These are phyloP conservation scores for Sciurus vulgaris DNA, from an alignment of 2,797 vertebrate genomes.

Conservation along the genomic window DNA sequence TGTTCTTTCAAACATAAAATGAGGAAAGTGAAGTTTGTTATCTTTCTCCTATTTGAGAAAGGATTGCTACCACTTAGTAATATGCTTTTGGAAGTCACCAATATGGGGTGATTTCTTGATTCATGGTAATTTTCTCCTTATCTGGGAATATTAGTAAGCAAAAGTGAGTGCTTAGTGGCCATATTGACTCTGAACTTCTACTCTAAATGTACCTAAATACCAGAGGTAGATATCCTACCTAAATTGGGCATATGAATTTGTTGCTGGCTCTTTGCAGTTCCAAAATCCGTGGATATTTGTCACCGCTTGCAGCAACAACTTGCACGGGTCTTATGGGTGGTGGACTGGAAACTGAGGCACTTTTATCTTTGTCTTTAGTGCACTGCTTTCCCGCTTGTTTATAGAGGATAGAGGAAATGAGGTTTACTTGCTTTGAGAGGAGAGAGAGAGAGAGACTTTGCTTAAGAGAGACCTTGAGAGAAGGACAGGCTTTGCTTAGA, in stretches of 20 bases:
- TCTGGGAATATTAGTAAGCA: background rate
- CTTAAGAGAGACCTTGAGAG: no score
- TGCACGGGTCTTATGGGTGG: no score
- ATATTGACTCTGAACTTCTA: background rate
- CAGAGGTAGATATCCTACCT: background rate
- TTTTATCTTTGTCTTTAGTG: no score
- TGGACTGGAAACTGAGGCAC: no score
- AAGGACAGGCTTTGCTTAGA: no score
- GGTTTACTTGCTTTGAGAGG: no score
- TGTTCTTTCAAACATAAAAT: background rate
- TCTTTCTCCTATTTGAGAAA: background rate
- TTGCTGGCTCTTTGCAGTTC: no score
- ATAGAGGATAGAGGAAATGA: no score
- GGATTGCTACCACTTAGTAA: background rate
- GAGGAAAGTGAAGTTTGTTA: background rate
- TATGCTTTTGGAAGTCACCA: background rate
- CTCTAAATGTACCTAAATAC: background rate
- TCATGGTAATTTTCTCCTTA: slow-evolving; percentile 5
- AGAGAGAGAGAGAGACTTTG: no score
- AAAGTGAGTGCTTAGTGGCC: background rate
- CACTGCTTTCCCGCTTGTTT: no score
- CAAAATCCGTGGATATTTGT: no score
- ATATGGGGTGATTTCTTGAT: background rate
- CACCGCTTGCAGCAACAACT: no score
- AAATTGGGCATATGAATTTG: background rate